Conservation (phyloP, 2,888 invertebrate genomes). For the Holacanthella duospinosa region DNA sequence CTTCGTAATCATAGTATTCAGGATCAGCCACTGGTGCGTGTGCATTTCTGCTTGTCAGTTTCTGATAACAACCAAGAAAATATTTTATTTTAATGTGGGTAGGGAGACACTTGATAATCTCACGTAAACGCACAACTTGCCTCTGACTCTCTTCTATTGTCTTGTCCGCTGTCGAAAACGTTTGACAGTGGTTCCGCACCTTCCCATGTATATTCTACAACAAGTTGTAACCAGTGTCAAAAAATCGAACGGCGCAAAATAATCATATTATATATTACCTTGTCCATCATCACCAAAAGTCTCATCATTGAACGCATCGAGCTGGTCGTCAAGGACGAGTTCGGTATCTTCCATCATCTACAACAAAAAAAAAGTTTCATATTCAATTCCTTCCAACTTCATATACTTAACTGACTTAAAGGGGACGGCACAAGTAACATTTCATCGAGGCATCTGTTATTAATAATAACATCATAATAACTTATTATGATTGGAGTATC, state of each 20-base stretch:
- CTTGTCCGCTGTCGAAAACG: not conserved
- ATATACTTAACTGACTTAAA: not conserved
- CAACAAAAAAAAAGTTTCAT: not conserved
- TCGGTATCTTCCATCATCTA: conserved; percentile 20
- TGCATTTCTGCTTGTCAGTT: not conserved
- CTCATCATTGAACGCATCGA: conserved; percentile 87
- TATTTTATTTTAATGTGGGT: not conserved
- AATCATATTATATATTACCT: conserved; percentile 38
- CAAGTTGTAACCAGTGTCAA: no score
- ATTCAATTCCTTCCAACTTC: not conserved
- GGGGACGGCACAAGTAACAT: no score
- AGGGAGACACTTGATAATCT: no score
- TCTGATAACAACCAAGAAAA: not conserved
- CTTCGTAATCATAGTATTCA: conserved; percentile 30
- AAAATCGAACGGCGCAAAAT: no score
- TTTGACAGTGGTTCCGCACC: not conserved
- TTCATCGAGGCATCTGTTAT: no score
- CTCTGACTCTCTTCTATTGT: not conserved
- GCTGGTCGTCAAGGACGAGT: conserved; percentile 48
- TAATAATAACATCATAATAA: no score
- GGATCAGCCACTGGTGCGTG: conserved; percentile 11
- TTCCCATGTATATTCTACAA: not conserved
- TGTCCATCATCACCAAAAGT: conserved; percentile 73
- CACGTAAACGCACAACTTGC: no score
- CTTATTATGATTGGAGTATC: no score